Percentiles rank a stretch among this genome's conserved stretches.
These are phyloP conservation scores for Zosterops pallidus DNA, from an alignment of 2,113 vertebrate species.

Conservation along the genomic window DNA sequence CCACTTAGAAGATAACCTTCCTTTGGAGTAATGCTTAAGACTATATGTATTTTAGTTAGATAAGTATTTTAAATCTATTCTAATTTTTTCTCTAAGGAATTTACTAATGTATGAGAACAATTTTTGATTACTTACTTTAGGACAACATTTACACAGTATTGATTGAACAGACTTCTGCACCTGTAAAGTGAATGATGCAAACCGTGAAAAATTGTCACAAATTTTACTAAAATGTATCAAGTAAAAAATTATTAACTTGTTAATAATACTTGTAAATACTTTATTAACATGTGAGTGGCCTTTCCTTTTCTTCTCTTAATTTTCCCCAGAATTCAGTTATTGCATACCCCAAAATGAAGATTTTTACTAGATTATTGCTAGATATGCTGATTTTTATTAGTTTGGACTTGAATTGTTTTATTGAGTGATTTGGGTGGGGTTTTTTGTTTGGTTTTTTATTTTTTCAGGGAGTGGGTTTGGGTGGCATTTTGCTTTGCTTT, in stretches of 20 bases:
- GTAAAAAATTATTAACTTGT: neutral
- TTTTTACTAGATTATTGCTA: neutral
- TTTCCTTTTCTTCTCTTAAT: neutral
- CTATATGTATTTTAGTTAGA: neutral
- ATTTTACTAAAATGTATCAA: neutral
- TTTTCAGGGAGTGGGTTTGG: neutral
- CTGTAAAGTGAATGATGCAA: neutral
- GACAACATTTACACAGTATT: neutral
- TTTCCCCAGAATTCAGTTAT: neutral
- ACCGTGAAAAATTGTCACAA: neutral
- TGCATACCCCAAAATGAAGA: neutral
- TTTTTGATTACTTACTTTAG: neutral
- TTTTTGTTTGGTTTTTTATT: neutral
- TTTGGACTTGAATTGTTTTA: neutral
- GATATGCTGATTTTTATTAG: neutral
- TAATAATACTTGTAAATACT: neutral
- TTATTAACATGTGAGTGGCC: neutral
- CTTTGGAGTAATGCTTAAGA: neutral
- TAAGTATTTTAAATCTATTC: neutral
- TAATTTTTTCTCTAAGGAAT: neutral
- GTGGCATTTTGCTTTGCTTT: neutral
- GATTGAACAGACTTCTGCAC: neutral
- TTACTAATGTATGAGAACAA: neutral
- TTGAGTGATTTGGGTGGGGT: neutral
- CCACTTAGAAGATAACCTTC: neutral